Evolutionary conservation across 2,113 vertebrate genomes (phyloP), one percentile per base, ranked within the genome.

Genomic region (Sciurus niger): DNA sequence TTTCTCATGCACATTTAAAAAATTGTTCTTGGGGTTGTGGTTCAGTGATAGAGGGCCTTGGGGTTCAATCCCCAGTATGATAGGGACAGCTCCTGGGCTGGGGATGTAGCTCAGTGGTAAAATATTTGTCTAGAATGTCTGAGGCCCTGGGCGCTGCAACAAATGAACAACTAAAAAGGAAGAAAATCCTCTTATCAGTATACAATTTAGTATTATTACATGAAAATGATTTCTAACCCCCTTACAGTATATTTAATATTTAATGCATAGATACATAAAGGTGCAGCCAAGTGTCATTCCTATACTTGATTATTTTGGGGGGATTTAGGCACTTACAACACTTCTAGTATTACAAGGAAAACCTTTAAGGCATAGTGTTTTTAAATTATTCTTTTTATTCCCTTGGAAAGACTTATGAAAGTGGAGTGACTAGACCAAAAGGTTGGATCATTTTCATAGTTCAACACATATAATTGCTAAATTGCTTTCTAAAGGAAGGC

Each of bases 341-440:
- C 48, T 37, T 60, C 51, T 90, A 80, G 40, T 3, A 74, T 65
- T 30, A 55, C 34, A 28, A 96, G 48, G 6, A 90, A 94, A 82
- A 82, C 11, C 32, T 70, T 28, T 30, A 89, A 37, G 9, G 51
- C 43, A 80, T 24, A 79, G 40, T 40, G 80, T 95, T 79, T 80
- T 13, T 0, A 88, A 93, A 89, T 32, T 51, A 73, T 53, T 46
- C 24, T 48, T 79, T 94, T 92, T 89, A 89, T 73, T 60, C 85
- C 48, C 24, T 94, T 70, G 87, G 77, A 48, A 92, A 76, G 63
- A 87, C 76, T 79, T 94, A 53, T 43, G 84, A 84, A 95, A 82
- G 22, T 77, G 10, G 63, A 58, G 67, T 65, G 32, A 89, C 24
- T 25, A 87, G 11, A 37, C 8, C 70, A 63, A 89, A 79, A 83